phyloP scores from a whole-genome alignment of 2,888 invertebrate species.

The Exephanes ischioxanthus region DNA sequence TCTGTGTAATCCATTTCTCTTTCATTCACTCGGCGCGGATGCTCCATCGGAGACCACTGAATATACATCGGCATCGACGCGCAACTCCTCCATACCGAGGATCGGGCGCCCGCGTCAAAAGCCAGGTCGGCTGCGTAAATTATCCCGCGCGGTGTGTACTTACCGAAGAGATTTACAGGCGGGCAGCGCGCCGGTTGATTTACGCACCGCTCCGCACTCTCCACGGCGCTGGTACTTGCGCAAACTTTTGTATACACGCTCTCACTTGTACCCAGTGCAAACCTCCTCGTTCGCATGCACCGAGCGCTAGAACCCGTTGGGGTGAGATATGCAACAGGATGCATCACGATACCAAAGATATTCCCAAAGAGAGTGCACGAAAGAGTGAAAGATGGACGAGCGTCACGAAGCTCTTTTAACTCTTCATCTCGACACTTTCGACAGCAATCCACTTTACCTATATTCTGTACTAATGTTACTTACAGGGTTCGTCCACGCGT shows the following conservation, averaged over 20 bases:
- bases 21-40: background rate
- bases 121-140: slow-evolving; percentile 82
- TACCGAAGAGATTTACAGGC: slow-evolving; percentile 83
- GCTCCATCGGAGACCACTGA: background rate
- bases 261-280: background rate
- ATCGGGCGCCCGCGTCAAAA: slow-evolving; percentile 61
- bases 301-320: slow-evolving; percentile 76
- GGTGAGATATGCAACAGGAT: slow-evolving; percentile 82
- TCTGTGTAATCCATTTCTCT: background rate
- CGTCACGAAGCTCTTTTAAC: slow-evolving; percentile 39
- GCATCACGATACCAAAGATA: slow-evolving; percentile 71
- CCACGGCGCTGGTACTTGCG: slow-evolving; percentile 67
- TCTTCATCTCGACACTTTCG: slow-evolving; percentile 27
- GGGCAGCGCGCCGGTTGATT: slow-evolving; percentile 83
- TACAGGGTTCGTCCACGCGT: background rate
- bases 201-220: slow-evolving; percentile 77
- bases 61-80: slow-evolving; percentile 5
- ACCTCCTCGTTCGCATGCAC: slow-evolving; percentile 62
- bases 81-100: background rate
- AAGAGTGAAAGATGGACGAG: background rate
- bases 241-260: slow-evolving; percentile 15
- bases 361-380: background rate
- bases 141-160: slow-evolving; percentile 83
- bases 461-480: slow-evolving; percentile 16
- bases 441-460: slow-evolving; percentile 2